phyloP scores from a whole-genome alignment of 2,113 vertebrate genomes.

The Nesoenas mayeri region DNA sequence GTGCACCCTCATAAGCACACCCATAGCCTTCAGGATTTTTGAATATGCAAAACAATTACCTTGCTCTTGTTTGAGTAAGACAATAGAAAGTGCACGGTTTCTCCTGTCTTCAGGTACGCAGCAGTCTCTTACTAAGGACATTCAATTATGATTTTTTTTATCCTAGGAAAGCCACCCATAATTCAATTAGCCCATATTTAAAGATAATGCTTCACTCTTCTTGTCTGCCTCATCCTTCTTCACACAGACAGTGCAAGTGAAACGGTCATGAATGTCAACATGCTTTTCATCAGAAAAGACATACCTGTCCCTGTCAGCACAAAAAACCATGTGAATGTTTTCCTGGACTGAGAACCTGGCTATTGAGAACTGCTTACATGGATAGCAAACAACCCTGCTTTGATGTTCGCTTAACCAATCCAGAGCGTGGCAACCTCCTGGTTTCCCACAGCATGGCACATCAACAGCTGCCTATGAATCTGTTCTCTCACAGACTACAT shows the following conservation, averaged over 20 bases:
- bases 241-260: not conserved
- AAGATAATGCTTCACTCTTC: not conserved
- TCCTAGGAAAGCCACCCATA: not conserved
- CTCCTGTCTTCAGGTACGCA: not conserved
- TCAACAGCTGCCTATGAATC: not conserved
- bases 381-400: not conserved
- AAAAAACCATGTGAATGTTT: not conserved
- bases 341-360: not conserved
- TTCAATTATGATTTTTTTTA: not conserved
- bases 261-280: not conserved
- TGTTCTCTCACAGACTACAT: not conserved
- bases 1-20: not conserved
- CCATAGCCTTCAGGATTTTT: not conserved
- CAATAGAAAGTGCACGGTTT: not conserved
- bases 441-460: not conserved
- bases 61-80: rapidly evolving
- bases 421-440: not conserved
- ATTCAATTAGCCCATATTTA: not conserved
- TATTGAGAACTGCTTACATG: not conserved
- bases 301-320: not conserved
- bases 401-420: too few species aligned
- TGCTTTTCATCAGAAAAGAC: not conserved
- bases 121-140: rapidly evolving
- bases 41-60: not conserved
- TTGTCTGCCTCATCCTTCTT: not conserved